Base-by-base conservation (phyloP, 2,113 vertebrate genomes). In the Delphinus delphis region DNA sequence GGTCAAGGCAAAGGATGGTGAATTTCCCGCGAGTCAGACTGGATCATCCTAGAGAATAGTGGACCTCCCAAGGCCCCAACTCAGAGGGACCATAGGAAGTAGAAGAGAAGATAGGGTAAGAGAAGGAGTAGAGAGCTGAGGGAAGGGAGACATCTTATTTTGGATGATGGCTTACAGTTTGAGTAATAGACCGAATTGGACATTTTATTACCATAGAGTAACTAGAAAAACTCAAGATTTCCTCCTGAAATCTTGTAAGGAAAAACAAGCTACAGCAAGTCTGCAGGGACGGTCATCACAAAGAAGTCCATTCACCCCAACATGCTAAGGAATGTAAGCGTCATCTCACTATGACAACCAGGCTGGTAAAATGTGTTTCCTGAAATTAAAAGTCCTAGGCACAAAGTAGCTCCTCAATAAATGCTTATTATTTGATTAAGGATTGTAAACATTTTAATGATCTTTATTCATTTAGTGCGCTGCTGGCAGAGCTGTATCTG, bases 371-470 rank as follows among this genome's bases (percentile, higher is more conserved):
- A 79, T 33, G 41, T 68, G 28, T 47, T 62, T 91, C 12, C 81
- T 97, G n/a, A 96, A 90, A 93, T 93, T 88, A 93, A 80, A 94
- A 92, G 53, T 81, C 47, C 58, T 73, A 76, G 15, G 15, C 38
- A 93, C n/a, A 95, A 33, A 80, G 18, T 60, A 28, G 33, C 41
- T 80, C 41, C 60, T 88, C 13, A 73, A 60, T 80, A 91, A 79
- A 79, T 84, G 88, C 25, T 90, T 79, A 77, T 65, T 58, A 84
- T 89, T 93, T 97, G 94, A 97, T 77, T 73, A 87, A 87, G 33
- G 81, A 77, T 53, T 70, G 38, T 92, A 97, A 89, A 96, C 70
- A 60, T 70, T 80, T 83, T 28, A 92, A 81, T 77, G 65, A 82
- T 65, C 74, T 50, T 82, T 84, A 89, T 76, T 89, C 58, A 81